Percentiles rank a stretch among this genome's conserved stretches.
Conservation (phyloP, 2,113 vertebrate genomes). For the Corythaixoides concolor region DNA sequence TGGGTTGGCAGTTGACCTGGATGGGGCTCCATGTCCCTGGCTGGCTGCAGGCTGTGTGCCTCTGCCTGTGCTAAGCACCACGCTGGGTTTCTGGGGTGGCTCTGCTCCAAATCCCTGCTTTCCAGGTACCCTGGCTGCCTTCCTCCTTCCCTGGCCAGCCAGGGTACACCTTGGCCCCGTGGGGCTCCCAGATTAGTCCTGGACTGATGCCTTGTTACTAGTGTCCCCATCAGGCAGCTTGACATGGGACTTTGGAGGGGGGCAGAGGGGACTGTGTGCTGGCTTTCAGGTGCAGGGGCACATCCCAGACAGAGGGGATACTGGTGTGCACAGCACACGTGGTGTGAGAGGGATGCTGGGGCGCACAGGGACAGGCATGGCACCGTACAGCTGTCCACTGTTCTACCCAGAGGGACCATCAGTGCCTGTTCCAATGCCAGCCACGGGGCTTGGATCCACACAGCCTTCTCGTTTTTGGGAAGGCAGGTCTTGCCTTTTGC, state of each 20-base stretch:
- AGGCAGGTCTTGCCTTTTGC: background rate
- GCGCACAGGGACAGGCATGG: rapidly evolving
- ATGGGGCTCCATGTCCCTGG: rapidly evolving
- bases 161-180: rapidly evolving
- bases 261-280: background rate
- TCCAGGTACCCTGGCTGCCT: conserved; percentile 22
- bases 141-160: background rate
- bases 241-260: rapidly evolving
- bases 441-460: rapidly evolving
- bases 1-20: background rate
- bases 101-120: background rate
- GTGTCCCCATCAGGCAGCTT: background rate
- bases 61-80: background rate
- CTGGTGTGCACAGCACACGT: too few species aligned
- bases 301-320: background rate
- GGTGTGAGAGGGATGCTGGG: background rate
- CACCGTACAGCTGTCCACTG: background rate
- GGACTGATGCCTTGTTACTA: background rate
- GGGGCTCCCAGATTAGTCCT: background rate
- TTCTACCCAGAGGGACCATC: background rate
- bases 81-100: background rate
- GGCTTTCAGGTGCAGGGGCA: background rate
- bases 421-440: background rate
- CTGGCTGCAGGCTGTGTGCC: rapidly evolving
- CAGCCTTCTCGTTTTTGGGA: background rate